Conservation (phyloP, 2,888 invertebrate species). For the Drosophila paramelanica region DNA sequence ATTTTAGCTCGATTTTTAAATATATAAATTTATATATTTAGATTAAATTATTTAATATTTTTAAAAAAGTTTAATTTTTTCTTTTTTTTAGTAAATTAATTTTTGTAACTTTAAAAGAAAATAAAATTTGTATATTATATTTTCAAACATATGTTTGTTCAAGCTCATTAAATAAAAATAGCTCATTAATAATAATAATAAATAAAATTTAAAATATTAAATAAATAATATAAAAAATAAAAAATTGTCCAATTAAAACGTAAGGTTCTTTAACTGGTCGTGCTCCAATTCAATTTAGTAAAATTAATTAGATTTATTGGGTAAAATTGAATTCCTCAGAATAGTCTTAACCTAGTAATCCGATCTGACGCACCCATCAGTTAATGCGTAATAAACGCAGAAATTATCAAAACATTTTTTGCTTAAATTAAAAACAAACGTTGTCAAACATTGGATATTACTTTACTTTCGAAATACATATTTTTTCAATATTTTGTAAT, state of each 20-base stretch:
- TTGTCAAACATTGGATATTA: no score
- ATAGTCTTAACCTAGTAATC: constrained; percentile 87
- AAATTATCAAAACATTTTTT: neutral
- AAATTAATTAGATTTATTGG: constrained; percentile 87
- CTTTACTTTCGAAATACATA: no score
- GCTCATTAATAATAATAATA: constrained; percentile 86
- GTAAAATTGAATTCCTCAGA: constrained; percentile 87
- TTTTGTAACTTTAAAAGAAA: no score
- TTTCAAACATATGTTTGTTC: constrained; percentile 89
- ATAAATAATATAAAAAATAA: constrained; percentile 86
- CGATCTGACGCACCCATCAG: no score
- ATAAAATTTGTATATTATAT: constrained; percentile 53
- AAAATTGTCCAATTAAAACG: constrained; percentile 87
- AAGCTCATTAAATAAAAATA: constrained; percentile 88
- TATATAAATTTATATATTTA: no score
- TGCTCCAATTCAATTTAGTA: constrained; percentile 90
- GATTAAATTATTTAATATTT: no score
- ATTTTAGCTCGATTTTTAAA: no score
- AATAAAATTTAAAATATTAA: constrained; percentile 86
- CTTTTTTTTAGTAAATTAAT: no score
- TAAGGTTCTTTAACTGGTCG: constrained; percentile 89
- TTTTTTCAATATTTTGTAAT: no score
- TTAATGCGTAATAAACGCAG: neutral
- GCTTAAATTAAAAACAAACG: no score
- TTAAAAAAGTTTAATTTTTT: no score